phyloP scores from a whole-genome alignment of 2,797 vertebrate genomes.

The Fratercula arctica region DNA sequence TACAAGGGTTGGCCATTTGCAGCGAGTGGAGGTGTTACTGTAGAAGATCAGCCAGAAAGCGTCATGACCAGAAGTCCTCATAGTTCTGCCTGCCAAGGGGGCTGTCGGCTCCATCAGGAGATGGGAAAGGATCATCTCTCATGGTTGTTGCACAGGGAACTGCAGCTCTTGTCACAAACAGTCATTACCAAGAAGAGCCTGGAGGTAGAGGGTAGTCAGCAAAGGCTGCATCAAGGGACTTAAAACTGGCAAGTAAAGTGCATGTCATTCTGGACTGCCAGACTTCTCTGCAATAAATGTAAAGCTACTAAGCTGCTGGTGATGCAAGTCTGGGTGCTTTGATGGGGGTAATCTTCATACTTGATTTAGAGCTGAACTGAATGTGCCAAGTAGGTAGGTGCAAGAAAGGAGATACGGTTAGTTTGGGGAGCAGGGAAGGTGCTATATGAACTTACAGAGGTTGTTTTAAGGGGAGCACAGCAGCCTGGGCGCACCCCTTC shows the following conservation, averaged over 20 bases:
- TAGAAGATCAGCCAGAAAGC: not conserved
- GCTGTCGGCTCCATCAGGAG: not conserved
- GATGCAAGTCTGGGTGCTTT: not conserved
- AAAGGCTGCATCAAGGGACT: not conserved
- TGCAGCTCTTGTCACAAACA: not conserved
- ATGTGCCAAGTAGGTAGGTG: not conserved
- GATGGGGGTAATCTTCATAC: not conserved
- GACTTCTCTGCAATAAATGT: not conserved
- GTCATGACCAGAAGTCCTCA: not conserved
- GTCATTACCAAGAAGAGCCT: not conserved
- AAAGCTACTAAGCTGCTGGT: not conserved
- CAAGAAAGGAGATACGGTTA: not conserved
- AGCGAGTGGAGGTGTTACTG: not conserved
- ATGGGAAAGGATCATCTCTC: not conserved
- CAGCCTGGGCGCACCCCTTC: not conserved
- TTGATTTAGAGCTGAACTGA: not conserved
- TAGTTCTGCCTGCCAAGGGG: not conserved
- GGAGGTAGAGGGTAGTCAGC: not conserved
- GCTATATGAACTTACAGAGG: not conserved
- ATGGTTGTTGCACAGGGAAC: fast-evolving
- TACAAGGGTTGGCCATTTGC: not conserved
- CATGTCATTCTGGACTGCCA: not conserved
- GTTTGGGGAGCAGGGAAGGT: not conserved
- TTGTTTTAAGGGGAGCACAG: not conserved
- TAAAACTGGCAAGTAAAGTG: not conserved